Evolutionary conservation across 1,140 invertebrate genomes (phyloP).

Genomic region (Agrypnia vestita): DNA sequence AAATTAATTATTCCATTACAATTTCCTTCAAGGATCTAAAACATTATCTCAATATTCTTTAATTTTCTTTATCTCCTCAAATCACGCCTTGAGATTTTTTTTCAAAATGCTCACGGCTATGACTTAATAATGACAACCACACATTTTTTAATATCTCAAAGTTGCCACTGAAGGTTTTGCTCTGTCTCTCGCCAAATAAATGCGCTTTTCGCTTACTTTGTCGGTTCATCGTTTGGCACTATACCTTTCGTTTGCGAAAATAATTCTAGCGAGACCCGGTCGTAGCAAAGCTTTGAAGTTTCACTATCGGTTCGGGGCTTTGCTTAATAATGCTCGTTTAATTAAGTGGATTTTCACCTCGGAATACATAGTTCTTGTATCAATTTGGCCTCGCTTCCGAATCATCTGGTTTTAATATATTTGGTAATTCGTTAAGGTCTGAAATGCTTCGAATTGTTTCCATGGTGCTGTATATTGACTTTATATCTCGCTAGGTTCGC

Average conservation of each 20-base stretch:
- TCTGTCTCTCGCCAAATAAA: not conserved
- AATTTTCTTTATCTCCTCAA: not conserved
- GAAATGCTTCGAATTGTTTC: too few relatives aligned
- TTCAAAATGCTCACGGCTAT: not conserved
- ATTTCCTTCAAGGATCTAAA: too few relatives aligned
- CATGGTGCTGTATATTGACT: too few relatives aligned
- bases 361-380: not conserved
- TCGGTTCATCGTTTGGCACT: too few relatives aligned
- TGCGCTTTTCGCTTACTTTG: not conserved
- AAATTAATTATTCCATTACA: too few relatives aligned
- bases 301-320: constrained; percentile 9
- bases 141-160: not conserved
- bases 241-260: too few relatives aligned
- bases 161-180: too few relatives aligned
- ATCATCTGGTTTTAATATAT: not conserved
- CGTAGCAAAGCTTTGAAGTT: constrained; percentile 21
- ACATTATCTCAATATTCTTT: not conserved
- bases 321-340: not conserved
- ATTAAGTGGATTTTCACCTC: constrained; percentile 13
- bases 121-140: not conserved
- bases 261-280: not conserved
- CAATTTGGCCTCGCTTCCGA: not conserved
- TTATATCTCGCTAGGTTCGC: too few relatives aligned
- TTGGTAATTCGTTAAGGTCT: not conserved
- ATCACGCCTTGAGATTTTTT: not conserved